Conservation (phyloP, 2,113 vertebrate genomes). For the Aplodontia rufa region DNA sequence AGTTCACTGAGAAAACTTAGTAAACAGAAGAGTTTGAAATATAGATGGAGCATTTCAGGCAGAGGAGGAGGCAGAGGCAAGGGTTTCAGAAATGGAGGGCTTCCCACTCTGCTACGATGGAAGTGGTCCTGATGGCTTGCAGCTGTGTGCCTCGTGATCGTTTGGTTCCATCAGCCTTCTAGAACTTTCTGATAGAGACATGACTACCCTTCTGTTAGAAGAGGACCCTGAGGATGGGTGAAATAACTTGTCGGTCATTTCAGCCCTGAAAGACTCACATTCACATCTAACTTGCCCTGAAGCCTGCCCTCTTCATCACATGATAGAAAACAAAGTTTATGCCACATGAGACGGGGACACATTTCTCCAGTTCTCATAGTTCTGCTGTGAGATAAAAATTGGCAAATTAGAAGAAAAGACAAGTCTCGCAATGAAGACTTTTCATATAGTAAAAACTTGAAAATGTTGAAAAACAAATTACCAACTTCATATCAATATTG, state of each 20-base stretch:
- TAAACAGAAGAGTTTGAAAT: background rate
- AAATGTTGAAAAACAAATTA: background rate
- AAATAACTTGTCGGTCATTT: background rate
- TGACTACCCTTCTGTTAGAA: background rate
- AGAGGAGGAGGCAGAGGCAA: background rate
- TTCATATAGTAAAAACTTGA: background rate
- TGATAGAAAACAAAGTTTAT: background rate
- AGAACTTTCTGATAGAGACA: background rate
- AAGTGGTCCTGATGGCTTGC: too few relatives aligned
- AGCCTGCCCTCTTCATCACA: background rate
- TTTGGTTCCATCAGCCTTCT: background rate
- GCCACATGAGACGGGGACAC: background rate
- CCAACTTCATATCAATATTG: background rate
- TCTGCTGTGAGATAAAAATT: background rate
- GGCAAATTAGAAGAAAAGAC: background rate
- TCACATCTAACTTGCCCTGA: background rate
- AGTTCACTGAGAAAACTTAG: background rate
- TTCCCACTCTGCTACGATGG: rapidly evolving
- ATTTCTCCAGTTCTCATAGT: background rate
- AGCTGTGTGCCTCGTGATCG: background rate
- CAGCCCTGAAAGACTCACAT: background rate
- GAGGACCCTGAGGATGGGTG: background rate
- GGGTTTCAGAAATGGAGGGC: background rate
- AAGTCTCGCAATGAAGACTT: background rate
- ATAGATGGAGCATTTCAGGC: background rate